Evolutionary conservation across 2,888 invertebrate genomes (phyloP), one percentile per base, ranked within the genome.

Genomic region (Geotrupes spiniger): DNA sequence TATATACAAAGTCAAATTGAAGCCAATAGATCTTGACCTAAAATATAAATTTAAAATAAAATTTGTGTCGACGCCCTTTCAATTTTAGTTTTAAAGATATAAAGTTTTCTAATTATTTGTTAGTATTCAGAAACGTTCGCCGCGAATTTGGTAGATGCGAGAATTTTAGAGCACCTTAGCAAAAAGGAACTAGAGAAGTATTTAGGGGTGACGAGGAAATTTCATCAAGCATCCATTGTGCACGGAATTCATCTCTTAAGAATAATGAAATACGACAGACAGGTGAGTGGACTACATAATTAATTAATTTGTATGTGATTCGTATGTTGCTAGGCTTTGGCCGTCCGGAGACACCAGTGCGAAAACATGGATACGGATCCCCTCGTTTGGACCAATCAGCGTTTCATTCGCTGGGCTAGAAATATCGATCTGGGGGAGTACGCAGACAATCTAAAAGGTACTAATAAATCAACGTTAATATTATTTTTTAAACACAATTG

Each of bases 131-230:
- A 92, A 63, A 86, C 85, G 40, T 95, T 95, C 72, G 81, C 92
- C 56, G 85, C 87, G 33, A 92, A 89, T 64, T 81, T 95, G 73
- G 92, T 96, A 12, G 95, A 96, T 72, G 95, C 94, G 1, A 81
- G 95, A 48, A 89, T 96, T 85, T 75, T 96, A 68, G 93, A 94
- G 68, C 90, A 92, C 50, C 80, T 96, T 60, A 92, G 92, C 64
- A 92, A 93, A 74, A 93, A 94, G 68, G 95, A 96, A 69, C 76
- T 96, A 64, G 95, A 95, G 72, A 95, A 94, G 72, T 87, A 92
- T 70, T 81, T 96, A 45, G 91, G 90, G 4, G 92, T 96, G 5
- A 92, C 91, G 27, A 81, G 93, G 53, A 94, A 94, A 74, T 94
- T 94, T 73, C 94, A 95, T 76, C 94, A 95, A 74, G 90, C 92